Evolutionary conservation across 2,888 invertebrate species (phyloP).

Genomic region (Chaetogeoica ovagalla): DNA sequence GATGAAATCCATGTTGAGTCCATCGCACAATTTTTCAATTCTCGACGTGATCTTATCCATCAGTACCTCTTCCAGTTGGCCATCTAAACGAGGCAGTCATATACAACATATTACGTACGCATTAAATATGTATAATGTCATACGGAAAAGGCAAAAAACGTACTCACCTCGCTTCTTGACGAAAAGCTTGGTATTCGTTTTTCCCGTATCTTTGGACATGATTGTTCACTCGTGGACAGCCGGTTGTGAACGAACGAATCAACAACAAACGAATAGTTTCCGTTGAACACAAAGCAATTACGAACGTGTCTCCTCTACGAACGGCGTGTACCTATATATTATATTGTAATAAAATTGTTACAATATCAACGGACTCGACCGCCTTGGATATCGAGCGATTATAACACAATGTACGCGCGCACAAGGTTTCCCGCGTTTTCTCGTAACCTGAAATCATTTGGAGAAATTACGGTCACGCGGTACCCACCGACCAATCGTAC

Average conservation of each 20-base stretch:
- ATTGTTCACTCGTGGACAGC: not conserved
- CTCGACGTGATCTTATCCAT: constrained; percentile 98
- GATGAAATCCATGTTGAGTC: constrained; percentile 92
- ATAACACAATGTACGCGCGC: not conserved
- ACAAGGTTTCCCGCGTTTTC: constrained; percentile 41
- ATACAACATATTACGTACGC: not conserved
- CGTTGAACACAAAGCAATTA: not conserved
- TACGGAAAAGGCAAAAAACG: not conserved
- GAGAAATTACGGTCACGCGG: not conserved
- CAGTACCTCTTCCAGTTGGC: constrained; percentile 87
- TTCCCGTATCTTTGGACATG: constrained; percentile 5
- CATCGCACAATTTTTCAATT: constrained; percentile 93
- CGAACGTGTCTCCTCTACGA: not conserved
- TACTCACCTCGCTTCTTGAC: constrained; percentile 42
- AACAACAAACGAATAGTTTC: not conserved
- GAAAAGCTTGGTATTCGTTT: constrained; percentile 20
- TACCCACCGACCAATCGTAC: too few relatives aligned
- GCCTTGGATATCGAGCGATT: not conserved
- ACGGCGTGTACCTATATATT: not conserved
- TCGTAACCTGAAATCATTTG: not conserved
- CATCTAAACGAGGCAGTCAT: constrained; percentile 67
- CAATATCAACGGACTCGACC: not conserved
- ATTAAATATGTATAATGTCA: not conserved
- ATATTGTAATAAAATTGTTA: not conserved
- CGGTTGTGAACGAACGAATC: not conserved